Conservation (phyloP, 2,888 invertebrate species). For the Ophonus ardosiacus region DNA sequence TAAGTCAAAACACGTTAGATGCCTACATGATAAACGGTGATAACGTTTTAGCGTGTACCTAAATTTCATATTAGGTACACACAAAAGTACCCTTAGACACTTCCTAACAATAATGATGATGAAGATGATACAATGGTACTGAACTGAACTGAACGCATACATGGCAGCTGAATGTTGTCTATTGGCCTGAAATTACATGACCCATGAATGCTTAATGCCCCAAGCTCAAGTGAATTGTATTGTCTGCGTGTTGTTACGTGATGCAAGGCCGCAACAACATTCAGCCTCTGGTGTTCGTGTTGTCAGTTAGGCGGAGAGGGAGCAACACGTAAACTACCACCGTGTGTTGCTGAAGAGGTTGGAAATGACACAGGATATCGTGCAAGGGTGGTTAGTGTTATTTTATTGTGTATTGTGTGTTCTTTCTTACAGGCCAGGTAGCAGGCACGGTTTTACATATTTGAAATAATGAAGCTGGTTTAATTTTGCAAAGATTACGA, state of each 20-base stretch:
- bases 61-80: no score
- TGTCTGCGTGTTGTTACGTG: constrained; percentile 31
- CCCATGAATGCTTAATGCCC: constrained; percentile 69
- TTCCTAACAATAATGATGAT: constrained; percentile 39
- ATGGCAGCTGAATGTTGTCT: constrained; percentile 73
- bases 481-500: no score
- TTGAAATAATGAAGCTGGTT: not conserved
- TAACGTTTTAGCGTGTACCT: no score
- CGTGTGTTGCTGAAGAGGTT: constrained; percentile 5
- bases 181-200: constrained; percentile 66
- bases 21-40: no score
- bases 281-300: constrained; percentile 68
- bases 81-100: no score
- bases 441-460: not conserved
- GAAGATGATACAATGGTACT: constrained; percentile 51
- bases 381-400: constrained; percentile 1
- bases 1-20: no score
- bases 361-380: not conserved
- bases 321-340: constrained; percentile 39
- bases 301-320: constrained; percentile 53
- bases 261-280: constrained; percentile 76
- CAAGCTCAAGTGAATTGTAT: constrained; percentile 69
- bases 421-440: constrained; percentile 6
- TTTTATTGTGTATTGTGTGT: constrained; percentile 1
- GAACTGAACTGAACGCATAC: constrained; percentile 47